Evolutionary conservation across 37 sponge, comb jelly and placozoan species (phyloP).

Genomic region (Tethya wilhelma): DNA sequence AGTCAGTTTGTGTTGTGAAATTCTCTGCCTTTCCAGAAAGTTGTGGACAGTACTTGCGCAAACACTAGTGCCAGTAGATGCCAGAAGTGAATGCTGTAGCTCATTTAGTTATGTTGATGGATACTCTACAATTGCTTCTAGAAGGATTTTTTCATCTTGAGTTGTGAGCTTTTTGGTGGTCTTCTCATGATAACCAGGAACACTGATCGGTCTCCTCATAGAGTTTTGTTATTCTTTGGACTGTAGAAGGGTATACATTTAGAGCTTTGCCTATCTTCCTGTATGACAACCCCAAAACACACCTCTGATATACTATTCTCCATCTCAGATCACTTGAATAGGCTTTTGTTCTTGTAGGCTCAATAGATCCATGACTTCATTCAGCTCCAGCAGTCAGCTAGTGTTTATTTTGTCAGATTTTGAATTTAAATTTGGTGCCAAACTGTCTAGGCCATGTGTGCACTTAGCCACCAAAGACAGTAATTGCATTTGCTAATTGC

Average conservation of each 20-base stretch:
- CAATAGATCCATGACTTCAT: too few relatives aligned
- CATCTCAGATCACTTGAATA: background rate
- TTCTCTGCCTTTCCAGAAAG: background rate
- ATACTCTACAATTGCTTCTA: conserved; percentile 8
- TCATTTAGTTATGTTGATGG: conserved; percentile 2
- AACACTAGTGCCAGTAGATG: conserved; percentile 10
- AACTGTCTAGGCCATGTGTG: too few relatives aligned
- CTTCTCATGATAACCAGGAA: conserved; percentile 16
- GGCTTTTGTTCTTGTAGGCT: background rate
- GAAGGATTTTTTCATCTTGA: background rate
- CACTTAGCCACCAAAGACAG: too few relatives aligned
- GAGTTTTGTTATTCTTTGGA: background rate
- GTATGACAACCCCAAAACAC: background rate
- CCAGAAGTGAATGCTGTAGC: background rate
- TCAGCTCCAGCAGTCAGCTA: too few relatives aligned
- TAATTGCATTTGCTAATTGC: too few relatives aligned
- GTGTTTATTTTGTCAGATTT: too few relatives aligned
- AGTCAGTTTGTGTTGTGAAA: conserved; percentile 4
- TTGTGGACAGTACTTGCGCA: background rate
- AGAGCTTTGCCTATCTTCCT: background rate
- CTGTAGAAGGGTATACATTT: background rate
- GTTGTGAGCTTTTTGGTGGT: background rate
- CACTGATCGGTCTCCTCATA: conserved; percentile 9
- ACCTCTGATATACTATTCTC: background rate
- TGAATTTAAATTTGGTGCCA: too few relatives aligned